Base-by-base conservation (phyloP, 2,113 vertebrate genomes). In the Hyaena hyaena region DNA sequence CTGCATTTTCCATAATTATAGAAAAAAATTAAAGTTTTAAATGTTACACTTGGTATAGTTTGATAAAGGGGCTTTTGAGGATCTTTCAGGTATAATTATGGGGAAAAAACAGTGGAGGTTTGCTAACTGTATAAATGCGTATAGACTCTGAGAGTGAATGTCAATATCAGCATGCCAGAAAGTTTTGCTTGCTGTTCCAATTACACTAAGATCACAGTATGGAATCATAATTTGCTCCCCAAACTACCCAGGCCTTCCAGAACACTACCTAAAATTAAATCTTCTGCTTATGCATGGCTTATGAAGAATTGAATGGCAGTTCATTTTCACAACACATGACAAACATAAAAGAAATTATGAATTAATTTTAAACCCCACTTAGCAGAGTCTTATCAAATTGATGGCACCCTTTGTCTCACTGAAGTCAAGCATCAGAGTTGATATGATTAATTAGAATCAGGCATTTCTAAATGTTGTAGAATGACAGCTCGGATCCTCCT, bases 301-400 rank as follows among this genome's bases (percentile, higher is more conserved):
- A 98, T 98, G 98, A 98, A 98, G 99, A 98, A 98, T 97, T 99
- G 98, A 99, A 98, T 99, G 99, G 98, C 99, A 99, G 99, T 98
- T 99, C 98, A 99, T 98, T 99, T 98, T 98, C 97, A 98, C 98
- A 97, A 98, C 98, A 99, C 96, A 98, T 98, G 97, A 98, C 97
- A 98, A 98, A 99, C 98, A 98, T 98, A 98, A 98, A 97, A 98
- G 98, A 98, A 99, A 99, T 99, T 98, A 99, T 97, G 98, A 99
- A 99, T 99, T 98, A 97, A 99, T 99, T 99, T 99, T 96, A 98
- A 98, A 98, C 95, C 95, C 98, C 98, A 97, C 98, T 99, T 99
- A 98, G 98, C 97, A 90, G 73, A 98, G 97, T 98, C 98, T 98
- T 99, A 99, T 99, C 98, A 98, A 98, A 98, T 97, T 98, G 98